These are phyloP conservation scores for Myodes glareolus DNA, from an alignment of 2,113 vertebrate species.

Conservation along the genomic window DNA sequence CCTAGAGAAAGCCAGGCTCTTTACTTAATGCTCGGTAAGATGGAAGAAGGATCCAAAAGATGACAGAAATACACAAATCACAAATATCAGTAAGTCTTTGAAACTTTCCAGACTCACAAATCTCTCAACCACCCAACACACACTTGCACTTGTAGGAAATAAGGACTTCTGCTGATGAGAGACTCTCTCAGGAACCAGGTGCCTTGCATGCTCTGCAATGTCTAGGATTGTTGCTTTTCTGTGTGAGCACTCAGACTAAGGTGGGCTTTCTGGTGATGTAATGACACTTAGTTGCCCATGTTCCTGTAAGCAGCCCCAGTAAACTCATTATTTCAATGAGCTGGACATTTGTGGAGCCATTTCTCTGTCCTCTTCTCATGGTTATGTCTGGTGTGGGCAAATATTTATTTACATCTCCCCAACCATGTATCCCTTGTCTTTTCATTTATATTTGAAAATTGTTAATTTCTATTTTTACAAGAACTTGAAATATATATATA, in stretches of 20 bases:
- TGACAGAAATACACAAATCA: background rate
- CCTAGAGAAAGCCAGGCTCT: too few species aligned
- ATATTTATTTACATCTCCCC: background rate
- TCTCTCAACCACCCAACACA: background rate
- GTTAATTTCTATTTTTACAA: background rate
- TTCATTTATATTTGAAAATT: background rate
- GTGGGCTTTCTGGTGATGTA: too few species aligned
- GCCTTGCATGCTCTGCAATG: background rate
- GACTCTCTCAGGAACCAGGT: rapidly evolving
- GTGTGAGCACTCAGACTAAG: background rate
- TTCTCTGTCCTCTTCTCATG: background rate
- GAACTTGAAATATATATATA: background rate
- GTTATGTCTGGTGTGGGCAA: too few species aligned
- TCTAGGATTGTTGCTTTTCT: background rate
- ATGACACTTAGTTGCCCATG: too few species aligned
- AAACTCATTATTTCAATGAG: background rate
- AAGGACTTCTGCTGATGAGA: background rate
- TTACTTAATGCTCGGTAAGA: background rate
- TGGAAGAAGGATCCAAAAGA: too few species aligned
- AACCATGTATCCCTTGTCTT: background rate
- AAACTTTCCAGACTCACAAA: background rate
- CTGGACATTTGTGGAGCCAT: too few species aligned
- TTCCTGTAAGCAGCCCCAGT: background rate
- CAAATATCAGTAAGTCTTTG: background rate
- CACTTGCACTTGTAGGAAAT: background rate